Base-by-base conservation (phyloP, 2,113 vertebrate genomes). In the Actinemys pallida region DNA sequence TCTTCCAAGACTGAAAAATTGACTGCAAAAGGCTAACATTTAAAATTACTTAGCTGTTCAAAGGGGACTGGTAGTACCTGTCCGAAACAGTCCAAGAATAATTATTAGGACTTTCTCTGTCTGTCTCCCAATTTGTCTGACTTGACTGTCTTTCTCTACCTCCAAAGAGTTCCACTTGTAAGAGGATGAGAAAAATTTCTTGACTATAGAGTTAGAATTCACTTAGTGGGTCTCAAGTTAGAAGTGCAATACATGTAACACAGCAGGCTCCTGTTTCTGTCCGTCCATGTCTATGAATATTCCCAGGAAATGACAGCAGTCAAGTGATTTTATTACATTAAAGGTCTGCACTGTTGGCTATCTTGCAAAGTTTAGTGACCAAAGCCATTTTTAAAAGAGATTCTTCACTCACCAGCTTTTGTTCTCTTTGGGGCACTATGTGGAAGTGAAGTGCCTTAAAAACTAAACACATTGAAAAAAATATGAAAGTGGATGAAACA, bases 231-330 rank as follows among this genome's bases (percentile, higher is more conserved):
- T 45, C 62, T 93, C 91, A 95, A 6, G 35, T 83, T 93, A 86
- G 62, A 65, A 82, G 91, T 76, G 91, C 94, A 97, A 89, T 93
- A n/a, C 59, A 78, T 81, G 91, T 90, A 92, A 53, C 92, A 84
- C 94, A 96, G 95, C 94, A 86, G 87, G 94, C 13, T 22, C 88
- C 88, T 94, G 93, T 72, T 96, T 65, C 89, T 94, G 89, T 93
- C 92, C 65, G 31, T 88, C 50, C 78, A 86, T 79, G 45, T 31
- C 89, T 92, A 87, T 81, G 87, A 93, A 87, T 75, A 94, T 88
- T 88, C 8, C 13, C 65, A 90, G 35, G 3, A 52, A 89, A 93
- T 53, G 12, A 57, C 84, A 87, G 59, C 39, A 90, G 90, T 82
- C 65, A 82, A 95, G 86, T 83, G 45, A 29, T 83, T 96, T 94